Conservation (phyloP, 2,888 invertebrate genomes). For the Resseliella maxima region DNA sequence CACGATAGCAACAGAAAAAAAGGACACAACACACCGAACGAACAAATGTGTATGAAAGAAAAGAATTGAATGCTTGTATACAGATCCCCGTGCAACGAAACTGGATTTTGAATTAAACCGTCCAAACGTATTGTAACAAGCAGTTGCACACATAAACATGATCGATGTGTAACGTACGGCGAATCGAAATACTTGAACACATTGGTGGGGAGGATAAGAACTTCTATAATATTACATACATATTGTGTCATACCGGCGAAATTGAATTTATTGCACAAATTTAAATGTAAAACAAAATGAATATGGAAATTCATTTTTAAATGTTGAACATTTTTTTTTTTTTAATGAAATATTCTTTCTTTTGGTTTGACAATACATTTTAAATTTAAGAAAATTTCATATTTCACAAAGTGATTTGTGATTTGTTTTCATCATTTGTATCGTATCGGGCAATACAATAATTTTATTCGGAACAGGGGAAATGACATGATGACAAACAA, state of each 20-base stretch:
- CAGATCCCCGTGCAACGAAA: constrained; percentile 53
- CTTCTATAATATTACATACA: background rate
- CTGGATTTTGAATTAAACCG: constrained; percentile 55
- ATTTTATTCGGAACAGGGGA: background rate
- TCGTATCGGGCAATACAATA: constrained; percentile 15
- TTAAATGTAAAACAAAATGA: background rate
- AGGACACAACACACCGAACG: constrained; percentile 55
- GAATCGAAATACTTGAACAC: background rate
- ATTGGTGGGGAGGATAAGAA: background rate
- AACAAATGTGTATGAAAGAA: constrained; percentile 44
- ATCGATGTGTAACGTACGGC: background rate
- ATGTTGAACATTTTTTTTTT: too few species aligned
- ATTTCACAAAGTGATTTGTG: too few species aligned
- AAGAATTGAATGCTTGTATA: constrained; percentile 45
- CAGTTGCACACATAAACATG: constrained; percentile 15
- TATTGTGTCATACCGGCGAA: constrained; percentile 19
- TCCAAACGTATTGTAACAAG: background rate
- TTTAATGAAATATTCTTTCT: too few species aligned
- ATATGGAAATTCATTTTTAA: background rate
- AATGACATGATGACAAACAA: too few species aligned
- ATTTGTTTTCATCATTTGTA: background rate
- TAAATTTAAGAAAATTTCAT: too few species aligned
- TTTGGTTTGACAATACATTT: too few species aligned
- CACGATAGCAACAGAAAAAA: constrained; percentile 54
- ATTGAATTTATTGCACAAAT: background rate